Conservation (phyloP, 92 coral and sea anemone genomes). For the Palythoa grandis region DNA sequence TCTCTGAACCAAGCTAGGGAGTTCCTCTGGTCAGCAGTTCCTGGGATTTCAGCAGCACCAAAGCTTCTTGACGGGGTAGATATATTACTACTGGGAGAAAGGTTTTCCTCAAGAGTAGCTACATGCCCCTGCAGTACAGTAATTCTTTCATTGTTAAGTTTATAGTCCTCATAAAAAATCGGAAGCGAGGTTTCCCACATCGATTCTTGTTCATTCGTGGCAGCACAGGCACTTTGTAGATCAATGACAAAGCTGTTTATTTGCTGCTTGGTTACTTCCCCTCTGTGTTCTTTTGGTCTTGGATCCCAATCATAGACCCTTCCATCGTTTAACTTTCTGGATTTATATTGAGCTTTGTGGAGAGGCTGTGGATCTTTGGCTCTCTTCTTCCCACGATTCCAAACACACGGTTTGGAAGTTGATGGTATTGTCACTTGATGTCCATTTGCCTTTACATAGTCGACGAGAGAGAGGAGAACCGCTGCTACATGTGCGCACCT, state of each 20-base stretch:
- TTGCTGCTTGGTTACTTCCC: slow-evolving; percentile 27
- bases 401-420: slow-evolving; percentile 40
- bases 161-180: slow-evolving; percentile 25
- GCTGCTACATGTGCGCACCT: slow-evolving; percentile 56
- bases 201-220: slow-evolving; percentile 2
- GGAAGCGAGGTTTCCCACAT: slow-evolving; percentile 49
- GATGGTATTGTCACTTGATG: slow-evolving; percentile 30
- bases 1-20: slow-evolving; percentile 34
- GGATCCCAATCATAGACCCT: slow-evolving; percentile 40
- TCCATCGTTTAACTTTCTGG: slow-evolving; percentile 23
- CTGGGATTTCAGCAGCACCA: slow-evolving; percentile 36
- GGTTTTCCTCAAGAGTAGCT: slow-evolving; percentile 7
- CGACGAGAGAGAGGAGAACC: slow-evolving; percentile 28
- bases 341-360: slow-evolving; percentile 35
- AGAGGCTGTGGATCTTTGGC: slow-evolving; percentile 28
- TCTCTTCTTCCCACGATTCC: slow-evolving; percentile 49
- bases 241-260: neutral
- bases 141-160: slow-evolving; percentile 10
- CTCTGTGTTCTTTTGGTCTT: slow-evolving; percentile 25
- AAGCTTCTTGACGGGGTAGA: neutral
- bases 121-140: slow-evolving; percentile 17
- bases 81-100: neutral
- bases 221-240: slow-evolving; percentile 13
- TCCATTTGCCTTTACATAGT: slow-evolving; percentile 1
- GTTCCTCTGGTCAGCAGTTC: slow-evolving; percentile 35